Evolutionary conservation across 2,888 invertebrate genomes (phyloP).

Genomic region (Chirona hameri): DNA sequence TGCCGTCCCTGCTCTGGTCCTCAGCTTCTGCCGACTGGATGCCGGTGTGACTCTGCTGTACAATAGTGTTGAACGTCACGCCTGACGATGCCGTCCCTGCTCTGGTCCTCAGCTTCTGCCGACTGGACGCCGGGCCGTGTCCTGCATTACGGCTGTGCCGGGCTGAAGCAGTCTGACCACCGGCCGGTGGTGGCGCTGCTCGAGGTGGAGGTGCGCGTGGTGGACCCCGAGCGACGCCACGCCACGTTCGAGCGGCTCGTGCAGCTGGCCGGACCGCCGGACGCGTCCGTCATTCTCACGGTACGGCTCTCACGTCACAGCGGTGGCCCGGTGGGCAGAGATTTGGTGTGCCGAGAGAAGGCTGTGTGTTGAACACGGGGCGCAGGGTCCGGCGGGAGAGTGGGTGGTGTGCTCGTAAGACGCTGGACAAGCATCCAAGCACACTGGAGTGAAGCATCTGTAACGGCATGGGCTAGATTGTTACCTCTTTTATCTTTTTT

Average conservation of each 20-base stretch:
- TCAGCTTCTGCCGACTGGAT: constrained; percentile 58
- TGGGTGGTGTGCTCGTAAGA: too few relatives aligned
- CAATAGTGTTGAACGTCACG: too few relatives aligned
- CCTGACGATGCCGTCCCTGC: constrained; percentile 5
- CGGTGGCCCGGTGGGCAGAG: too few relatives aligned
- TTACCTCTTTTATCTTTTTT: too few relatives aligned
- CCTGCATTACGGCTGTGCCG: constrained; percentile 85
- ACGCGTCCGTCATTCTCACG: constrained; percentile 83
- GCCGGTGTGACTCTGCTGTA: too few relatives aligned
- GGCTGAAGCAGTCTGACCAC: constrained; percentile 96
- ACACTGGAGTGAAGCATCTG: too few relatives aligned
- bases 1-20: not conserved
- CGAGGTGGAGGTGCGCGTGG: constrained; percentile 78
- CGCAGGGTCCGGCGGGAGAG: too few relatives aligned
- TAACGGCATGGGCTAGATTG: too few relatives aligned
- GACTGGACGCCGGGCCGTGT: constrained; percentile 70
- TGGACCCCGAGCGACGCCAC: constrained; percentile 71
- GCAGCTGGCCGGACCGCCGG: constrained; percentile 85
- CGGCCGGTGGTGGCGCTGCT: constrained; percentile 90
- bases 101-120: constrained; percentile 41
- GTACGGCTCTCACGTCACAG: too few relatives aligned
- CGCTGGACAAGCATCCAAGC: too few relatives aligned
- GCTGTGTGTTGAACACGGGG: too few relatives aligned
- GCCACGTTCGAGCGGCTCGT: constrained; percentile 80
- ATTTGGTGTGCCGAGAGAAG: too few relatives aligned